phyloP scores from a whole-genome alignment of 2,797 vertebrate species.

The Pantherophis vulpinus region DNA sequence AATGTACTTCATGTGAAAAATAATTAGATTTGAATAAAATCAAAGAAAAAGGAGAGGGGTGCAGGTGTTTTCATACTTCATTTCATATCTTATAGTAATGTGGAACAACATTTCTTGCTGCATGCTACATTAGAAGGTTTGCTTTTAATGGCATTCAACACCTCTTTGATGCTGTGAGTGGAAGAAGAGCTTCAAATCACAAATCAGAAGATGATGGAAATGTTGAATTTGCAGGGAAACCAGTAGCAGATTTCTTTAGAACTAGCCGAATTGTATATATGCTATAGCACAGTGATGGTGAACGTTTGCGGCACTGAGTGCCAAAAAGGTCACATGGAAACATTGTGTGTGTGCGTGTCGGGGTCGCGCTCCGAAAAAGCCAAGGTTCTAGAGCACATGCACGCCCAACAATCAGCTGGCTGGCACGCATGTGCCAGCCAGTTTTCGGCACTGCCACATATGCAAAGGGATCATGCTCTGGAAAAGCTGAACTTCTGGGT shows the following conservation, averaged over 20 bases:
- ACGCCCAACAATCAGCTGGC: too few species aligned
- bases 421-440: too few species aligned
- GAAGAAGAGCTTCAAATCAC: conserved; percentile 53
- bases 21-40: conserved; percentile 20
- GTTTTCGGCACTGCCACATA: too few species aligned
- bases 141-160: conserved; percentile 53
- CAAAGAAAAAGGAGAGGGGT: conserved; percentile 35
- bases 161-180: conserved; percentile 49
- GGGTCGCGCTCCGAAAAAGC: too few species aligned
- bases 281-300: neutral
- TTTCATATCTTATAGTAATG: conserved; percentile 50
- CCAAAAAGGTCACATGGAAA: too few species aligned
- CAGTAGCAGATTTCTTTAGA: conserved; percentile 55
- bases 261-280: neutral
- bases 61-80: conserved; percentile 31
- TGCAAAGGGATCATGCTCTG: too few species aligned
- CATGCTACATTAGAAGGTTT: conserved; percentile 49
- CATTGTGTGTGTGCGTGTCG: too few species aligned
- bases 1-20: conserved; percentile 20
- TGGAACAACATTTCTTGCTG: conserved; percentile 43
- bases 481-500: too few species aligned
- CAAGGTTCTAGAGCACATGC: too few species aligned
- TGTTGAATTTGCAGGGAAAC: conserved; percentile 48
- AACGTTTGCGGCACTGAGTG: too few species aligned
- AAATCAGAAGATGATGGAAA: conserved; percentile 57